These are phyloP conservation scores for Diplodus puntazzo DNA, from an alignment of 2,797 vertebrate species.

Conservation along the genomic window DNA sequence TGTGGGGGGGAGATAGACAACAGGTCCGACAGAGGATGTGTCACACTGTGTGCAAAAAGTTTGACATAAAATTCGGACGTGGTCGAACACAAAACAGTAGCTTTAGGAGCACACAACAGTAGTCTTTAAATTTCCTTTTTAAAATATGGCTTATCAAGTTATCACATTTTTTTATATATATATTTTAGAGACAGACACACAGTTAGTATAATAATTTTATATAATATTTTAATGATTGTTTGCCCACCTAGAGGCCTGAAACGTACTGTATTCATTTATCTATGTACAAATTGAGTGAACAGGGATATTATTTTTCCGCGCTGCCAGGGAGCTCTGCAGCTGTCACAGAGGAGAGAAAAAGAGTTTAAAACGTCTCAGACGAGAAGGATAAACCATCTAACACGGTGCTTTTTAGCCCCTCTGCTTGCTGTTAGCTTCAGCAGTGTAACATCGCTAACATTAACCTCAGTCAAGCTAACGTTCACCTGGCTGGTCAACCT, in stretches of 20 bases:
- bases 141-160: slow-evolving; percentile 90
- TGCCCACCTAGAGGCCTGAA: slow-evolving; percentile 69
- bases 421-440: slow-evolving; percentile 58
- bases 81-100: slow-evolving; percentile 77
- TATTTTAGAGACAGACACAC: slow-evolving; percentile 76
- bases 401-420: slow-evolving; percentile 58
- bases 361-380: slow-evolving; percentile 73
- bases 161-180: slow-evolving; percentile 68
- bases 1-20: slow-evolving; percentile 47
- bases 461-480: slow-evolving; percentile 49
- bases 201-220: slow-evolving; percentile 70
- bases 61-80: slow-evolving; percentile 78
- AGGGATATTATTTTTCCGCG: slow-evolving; percentile 59
- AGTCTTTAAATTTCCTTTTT: slow-evolving; percentile 81
- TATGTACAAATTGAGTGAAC: slow-evolving; percentile 83
- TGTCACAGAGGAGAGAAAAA: slow-evolving; percentile 56
- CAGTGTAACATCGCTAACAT: slow-evolving; percentile 46
- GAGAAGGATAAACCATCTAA: slow-evolving; percentile 67
- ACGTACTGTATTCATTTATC: slow-evolving; percentile 51
- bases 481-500: slow-evolving; percentile 47
- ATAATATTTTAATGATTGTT: slow-evolving; percentile 79
- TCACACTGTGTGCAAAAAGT: slow-evolving; percentile 77
- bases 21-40: slow-evolving; percentile 61
- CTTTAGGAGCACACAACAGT: slow-evolving; percentile 75
- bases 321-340: slow-evolving; percentile 62